Percentiles rank a stretch among this genome's conserved stretches.
Evolutionary conservation across 2,797 vertebrate species (phyloP).

Genomic region (Megaceryle alcyon): DNA sequence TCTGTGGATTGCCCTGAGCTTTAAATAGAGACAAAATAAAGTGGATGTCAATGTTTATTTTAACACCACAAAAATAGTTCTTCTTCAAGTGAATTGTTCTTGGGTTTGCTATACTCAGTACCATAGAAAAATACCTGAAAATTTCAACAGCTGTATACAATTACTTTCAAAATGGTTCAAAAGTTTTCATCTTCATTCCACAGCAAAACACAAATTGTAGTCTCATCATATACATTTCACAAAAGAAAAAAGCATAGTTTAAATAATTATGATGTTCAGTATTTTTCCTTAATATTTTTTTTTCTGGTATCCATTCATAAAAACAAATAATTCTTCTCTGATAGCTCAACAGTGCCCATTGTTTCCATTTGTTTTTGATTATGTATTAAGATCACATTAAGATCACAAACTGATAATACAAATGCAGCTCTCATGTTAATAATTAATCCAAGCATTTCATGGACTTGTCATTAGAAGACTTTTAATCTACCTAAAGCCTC

Average conservation of each 20-base stretch:
- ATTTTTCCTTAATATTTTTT: neutral
- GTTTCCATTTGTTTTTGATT: neutral
- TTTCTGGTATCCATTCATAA: neutral
- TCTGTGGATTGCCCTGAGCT: no score
- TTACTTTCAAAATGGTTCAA: neutral
- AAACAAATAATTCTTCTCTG: neutral
- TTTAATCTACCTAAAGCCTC: slow-evolving; percentile 41
- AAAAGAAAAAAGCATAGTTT: neutral
- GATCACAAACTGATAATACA: neutral
- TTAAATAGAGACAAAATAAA: no score
- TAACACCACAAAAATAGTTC: neutral
- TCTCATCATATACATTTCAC: neutral
- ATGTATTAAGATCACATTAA: neutral
- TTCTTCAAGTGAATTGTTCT: neutral
- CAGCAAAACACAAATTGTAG: neutral
- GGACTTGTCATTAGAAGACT: neutral
- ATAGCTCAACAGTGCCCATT: neutral
- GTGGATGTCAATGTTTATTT: no score
- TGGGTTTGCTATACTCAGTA: neutral
- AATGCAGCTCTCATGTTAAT: neutral
- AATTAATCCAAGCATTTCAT: neutral
- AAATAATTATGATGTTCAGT: neutral
- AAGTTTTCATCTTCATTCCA: neutral
- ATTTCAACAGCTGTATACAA: neutral
- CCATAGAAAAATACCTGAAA: neutral